phyloP scores from a whole-genome alignment of 2,113 vertebrate species.

The Trichechus manatus region DNA sequence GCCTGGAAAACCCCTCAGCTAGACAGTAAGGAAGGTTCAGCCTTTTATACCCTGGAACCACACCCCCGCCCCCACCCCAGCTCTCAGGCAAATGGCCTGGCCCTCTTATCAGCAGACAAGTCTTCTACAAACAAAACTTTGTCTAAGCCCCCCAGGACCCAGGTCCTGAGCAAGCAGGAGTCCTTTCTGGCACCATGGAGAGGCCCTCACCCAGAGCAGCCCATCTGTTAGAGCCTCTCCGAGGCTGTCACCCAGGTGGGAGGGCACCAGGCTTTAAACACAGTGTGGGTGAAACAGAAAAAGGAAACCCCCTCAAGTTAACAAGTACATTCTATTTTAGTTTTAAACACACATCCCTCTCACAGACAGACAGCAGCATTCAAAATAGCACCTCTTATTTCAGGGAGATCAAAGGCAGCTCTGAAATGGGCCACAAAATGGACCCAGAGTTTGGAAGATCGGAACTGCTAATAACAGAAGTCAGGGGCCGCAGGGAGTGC shows the following conservation, averaged over 20 bases:
- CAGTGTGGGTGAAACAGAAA: neutral
- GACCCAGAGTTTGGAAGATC: neutral
- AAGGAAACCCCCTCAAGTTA: slow-evolving; percentile 68
- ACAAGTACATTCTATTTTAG: slow-evolving; percentile 46
- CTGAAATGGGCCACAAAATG: slow-evolving; percentile 10
- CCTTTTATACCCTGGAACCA: neutral
- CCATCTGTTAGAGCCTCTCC: neutral
- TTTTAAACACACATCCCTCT: slow-evolving; percentile 60
- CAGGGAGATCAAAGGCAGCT: slow-evolving; percentile 52
- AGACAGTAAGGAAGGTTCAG: neutral
- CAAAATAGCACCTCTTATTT: slow-evolving; percentile 67
- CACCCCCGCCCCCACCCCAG: too few relatives aligned
- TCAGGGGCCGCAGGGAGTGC: neutral
- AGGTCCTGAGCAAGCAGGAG: neutral
- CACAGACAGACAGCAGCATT: neutral
- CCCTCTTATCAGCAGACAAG: accelerated
- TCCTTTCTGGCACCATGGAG: neutral
- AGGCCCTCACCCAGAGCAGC: neutral
- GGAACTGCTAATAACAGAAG: neutral
- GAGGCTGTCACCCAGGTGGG: neutral
- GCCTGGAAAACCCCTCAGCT: neutral
- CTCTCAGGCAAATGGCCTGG: neutral
- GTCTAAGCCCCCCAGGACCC: neutral
- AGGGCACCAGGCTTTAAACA: neutral
- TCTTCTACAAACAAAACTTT: neutral